Conservation (phyloP, 1,140 invertebrate species). For the Pentalonia nigronervosa region DNA sequence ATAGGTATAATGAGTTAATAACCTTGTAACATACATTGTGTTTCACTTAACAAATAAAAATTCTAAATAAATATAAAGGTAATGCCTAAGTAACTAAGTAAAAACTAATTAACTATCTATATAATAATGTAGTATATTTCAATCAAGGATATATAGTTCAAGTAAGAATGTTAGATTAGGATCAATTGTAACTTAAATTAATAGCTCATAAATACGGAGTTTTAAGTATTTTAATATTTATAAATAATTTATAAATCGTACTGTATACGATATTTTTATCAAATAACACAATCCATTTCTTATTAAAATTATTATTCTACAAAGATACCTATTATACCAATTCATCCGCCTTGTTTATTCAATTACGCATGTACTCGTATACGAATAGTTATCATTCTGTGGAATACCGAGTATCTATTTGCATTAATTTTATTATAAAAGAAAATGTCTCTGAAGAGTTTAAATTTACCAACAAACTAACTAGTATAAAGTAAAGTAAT, state of each 20-base stretch:
- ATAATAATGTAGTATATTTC: neutral
- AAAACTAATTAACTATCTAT: neutral
- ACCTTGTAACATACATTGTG: conserved; percentile 1
- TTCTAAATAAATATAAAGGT: neutral
- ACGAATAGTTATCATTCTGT: neutral
- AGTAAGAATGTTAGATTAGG: neutral
- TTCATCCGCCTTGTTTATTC: neutral
- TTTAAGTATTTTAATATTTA: neutral
- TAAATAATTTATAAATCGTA: neutral
- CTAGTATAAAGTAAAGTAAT: neutral
- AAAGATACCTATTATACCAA: neutral
- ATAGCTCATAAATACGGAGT: neutral
- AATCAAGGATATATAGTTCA: neutral
- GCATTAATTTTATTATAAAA: neutral
- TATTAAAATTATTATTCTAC: neutral
- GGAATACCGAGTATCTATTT: neutral
- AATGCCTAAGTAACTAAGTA: neutral
- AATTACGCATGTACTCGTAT: neutral
- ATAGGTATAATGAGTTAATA: neutral
- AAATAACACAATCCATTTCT: neutral
- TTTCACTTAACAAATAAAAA: neutral
- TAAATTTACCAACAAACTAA: neutral
- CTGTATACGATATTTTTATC: neutral
- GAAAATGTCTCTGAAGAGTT: neutral
- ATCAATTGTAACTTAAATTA: neutral